Evolutionary conservation across 2,888 invertebrate genomes (phyloP), one percentile per base, ranked within the genome.

Genomic region (Carpatolechia fugitivella): DNA sequence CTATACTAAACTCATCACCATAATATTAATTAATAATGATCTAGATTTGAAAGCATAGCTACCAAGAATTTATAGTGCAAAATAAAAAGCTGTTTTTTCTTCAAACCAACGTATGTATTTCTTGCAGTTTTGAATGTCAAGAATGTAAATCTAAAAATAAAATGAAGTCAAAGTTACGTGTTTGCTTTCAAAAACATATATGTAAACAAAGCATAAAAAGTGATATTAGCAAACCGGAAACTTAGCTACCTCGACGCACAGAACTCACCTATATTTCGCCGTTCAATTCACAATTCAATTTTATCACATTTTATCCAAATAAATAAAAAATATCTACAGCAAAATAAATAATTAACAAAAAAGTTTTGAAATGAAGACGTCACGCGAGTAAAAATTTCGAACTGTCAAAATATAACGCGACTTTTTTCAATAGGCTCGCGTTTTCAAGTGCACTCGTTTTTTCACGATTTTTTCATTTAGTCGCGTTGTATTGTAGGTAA

Each of bases 361-460:
- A 56, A 56, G 41, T 56, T 56, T 56, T 14, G 31, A 41, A 53
- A 53, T 63, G 8, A 18, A 50, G 33, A 49, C 68, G 71, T 74
- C 75, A 78, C 72, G 70, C 72, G 74, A 72, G 70, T 80, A 81
- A 81, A 79, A 80, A 82, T 80, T 81, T 74, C 52, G 70, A 82
- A 77, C 82, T 87, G 86, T 87, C 87, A 87, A 87, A 83, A 78
- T 72, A 69, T 70, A 71, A 78, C 52, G 69, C 77, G 65, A 64
- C 59, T 59, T 59, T 54, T 52, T 52, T 48, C 52, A 44, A 56
- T 54, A 18, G 56, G 20, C 24, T 52, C 36, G 29, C 41, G 20
- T 24, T 41, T 47, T 58, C 51, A 56, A 58, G 52, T 52, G 53
- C 11, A 14, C 13, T 16, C 8, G 29, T 6, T 20, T n/a, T n/a